Evolutionary conservation across 1,140 invertebrate species (phyloP).

Genomic region (Heliothis virescens): DNA sequence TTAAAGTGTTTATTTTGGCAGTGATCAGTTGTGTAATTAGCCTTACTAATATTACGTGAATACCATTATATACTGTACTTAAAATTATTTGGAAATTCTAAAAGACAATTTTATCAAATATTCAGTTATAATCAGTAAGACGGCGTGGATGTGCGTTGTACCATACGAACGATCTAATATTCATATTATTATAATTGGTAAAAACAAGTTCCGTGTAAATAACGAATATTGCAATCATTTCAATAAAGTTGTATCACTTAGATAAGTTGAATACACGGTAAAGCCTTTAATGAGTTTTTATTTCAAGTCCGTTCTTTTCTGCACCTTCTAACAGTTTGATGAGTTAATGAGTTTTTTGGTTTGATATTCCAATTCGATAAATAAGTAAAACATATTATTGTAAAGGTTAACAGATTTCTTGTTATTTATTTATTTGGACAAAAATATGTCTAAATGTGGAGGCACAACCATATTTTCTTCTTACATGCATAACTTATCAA

Average conservation of each 20-base stretch:
- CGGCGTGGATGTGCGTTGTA: not conserved
- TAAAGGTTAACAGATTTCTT: no score
- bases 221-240: slow-evolving; percentile 36
- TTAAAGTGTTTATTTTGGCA: no score
- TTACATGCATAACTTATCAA: not conserved
- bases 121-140: not conserved
- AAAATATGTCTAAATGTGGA: no score
- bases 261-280: slow-evolving; percentile 43
- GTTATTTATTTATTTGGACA: no score
- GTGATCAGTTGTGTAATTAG: no score
- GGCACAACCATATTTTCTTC: no score
- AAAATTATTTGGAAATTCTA: no score
- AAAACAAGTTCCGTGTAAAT: slow-evolving; percentile 41
- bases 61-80: no score
- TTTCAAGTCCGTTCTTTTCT: not conserved
- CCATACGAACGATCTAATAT: not conserved
- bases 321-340: not conserved
- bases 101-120: not conserved
- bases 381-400: no score
- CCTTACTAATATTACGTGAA: no score
- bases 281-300: slow-evolving; percentile 30
- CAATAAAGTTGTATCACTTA: slow-evolving; percentile 46
- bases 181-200: not conserved
- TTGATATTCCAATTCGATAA: no score
- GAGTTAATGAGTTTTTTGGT: no score